Percentiles rank a stretch among this genome's conserved stretches.
These are phyloP conservation scores for Syngnathoides biaculeatus DNA, from an alignment of 2,113 vertebrate genomes.

Conservation along the genomic window DNA sequence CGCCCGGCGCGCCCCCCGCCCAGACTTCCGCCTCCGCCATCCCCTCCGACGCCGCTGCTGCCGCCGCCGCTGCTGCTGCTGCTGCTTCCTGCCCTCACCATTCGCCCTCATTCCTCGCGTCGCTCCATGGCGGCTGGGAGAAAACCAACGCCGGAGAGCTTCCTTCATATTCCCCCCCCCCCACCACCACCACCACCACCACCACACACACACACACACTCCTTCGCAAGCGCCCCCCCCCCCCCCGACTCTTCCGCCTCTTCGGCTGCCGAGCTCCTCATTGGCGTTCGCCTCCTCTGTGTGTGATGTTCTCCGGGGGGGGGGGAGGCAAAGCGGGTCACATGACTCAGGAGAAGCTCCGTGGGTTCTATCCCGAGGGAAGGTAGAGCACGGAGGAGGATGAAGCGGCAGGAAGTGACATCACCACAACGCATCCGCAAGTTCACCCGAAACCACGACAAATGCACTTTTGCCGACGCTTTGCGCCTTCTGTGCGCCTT, in stretches of 20 bases:
- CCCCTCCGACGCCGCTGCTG: constrained; percentile 41
- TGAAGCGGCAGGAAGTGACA: constrained; percentile 21
- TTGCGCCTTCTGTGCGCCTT: background rate
- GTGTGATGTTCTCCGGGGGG: constrained; percentile 45
- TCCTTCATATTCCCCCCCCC: constrained; percentile 63
- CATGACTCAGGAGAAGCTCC: constrained; percentile 52
- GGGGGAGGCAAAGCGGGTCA: constrained; percentile 36
- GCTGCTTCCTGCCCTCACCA: constrained; percentile 79
- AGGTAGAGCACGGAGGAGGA: constrained; percentile 42
- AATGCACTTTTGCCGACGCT: background rate
- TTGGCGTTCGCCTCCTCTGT: constrained; percentile 36
- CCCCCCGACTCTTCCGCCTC: constrained; percentile 19
- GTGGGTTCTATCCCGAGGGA: constrained; percentile 44
- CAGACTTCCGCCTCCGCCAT: constrained; percentile 26
- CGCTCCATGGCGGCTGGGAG: constrained; percentile 65
- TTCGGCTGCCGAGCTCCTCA: constrained; percentile 33
- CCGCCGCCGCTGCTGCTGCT: constrained; percentile 57
- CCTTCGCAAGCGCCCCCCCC: constrained; percentile 36
- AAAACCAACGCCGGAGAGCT: constrained; percentile 62
- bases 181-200: constrained; percentile 17
- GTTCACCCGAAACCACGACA: background rate
- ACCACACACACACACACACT: constrained; percentile 16
- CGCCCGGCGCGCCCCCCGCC: constrained; percentile 32
- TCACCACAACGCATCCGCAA: background rate
- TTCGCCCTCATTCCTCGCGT: constrained; percentile 80